These are phyloP conservation scores for Sebastes glaucus DNA, from an alignment of 2,797 vertebrate genomes.

Conservation along the genomic window DNA sequence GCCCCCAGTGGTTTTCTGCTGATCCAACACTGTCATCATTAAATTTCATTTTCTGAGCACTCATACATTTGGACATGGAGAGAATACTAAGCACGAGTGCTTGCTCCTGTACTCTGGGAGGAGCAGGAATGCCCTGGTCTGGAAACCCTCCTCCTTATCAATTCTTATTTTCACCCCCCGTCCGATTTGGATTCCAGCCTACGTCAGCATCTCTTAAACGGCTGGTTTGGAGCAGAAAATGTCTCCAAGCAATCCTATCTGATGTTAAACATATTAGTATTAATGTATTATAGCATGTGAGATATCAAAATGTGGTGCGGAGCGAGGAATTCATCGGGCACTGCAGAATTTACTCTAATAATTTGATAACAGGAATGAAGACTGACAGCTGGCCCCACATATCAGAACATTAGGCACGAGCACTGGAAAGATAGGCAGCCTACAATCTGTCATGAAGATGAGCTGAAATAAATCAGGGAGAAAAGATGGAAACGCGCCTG, in stretches of 20 bases:
- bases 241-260: conserved; percentile 25
- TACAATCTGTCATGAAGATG: conserved; percentile 25
- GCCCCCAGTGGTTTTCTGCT: conserved; percentile 75
- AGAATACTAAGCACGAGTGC: conserved; percentile 60
- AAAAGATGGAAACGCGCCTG: conserved; percentile 10
- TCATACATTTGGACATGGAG: conserved; percentile 55
- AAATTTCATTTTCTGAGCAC: conserved; percentile 71
- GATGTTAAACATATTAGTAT: conserved; percentile 48
- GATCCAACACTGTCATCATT: conserved; percentile 78
- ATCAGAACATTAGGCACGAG: conserved; percentile 17
- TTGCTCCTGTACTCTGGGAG: conserved; percentile 6
- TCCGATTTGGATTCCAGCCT: conserved; percentile 18
- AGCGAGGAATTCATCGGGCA: conserved; percentile 23
- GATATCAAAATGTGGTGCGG: conserved; percentile 21
- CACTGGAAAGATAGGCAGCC: background rate
- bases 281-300: conserved; percentile 27
- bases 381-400: conserved; percentile 46
- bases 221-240: conserved; percentile 13
- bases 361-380: conserved; percentile 50
- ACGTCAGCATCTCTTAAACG: conserved; percentile 40
- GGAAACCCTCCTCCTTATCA: conserved; percentile 16
- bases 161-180: background rate
- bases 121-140: background rate
- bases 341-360: conserved; percentile 30
- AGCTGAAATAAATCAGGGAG: conserved; percentile 12